Evolutionary conservation across 1,140 invertebrate species (phyloP), one percentile per base, ranked within the genome.

Genomic region (Drosophila nasuta): DNA sequence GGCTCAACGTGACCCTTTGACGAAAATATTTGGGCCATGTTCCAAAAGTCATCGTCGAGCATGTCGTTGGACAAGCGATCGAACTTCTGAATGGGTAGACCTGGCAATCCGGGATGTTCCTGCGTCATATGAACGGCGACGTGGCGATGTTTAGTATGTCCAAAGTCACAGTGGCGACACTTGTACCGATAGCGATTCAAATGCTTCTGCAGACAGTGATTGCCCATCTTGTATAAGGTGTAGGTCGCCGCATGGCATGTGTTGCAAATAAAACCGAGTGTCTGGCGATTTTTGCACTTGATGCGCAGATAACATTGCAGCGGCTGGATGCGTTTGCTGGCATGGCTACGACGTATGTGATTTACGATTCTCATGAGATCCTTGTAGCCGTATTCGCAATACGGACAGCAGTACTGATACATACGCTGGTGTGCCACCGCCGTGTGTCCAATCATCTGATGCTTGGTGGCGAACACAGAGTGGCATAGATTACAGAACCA

Each of bases 401-500:
- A 52, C 7, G 54, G 17, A n/a, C 82, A 87, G 11, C 54, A 49
- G 25, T 43, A 80, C 48, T 77, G 72, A 5, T 62, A 28, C 6
- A 5, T 8, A 1, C 58, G 41, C 1, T 35, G 8, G 25, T 87
- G 82, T 1, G n/a, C 41, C 1, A 54, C 10, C 49, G 17, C 8
- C 1, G 56, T 7, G 17, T 87, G 82, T 0, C 6, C 25, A 48
- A 54, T 11, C 1, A 72, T 54, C 17, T 79, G 41, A 1, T 5
- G 6, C 0, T n/a, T 11, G 0, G n/a, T 28, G 1, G 6, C 38
- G 1, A 58, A 7, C 35, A 11, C 4, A 1, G 5, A 0, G 1
- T 43, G 45, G 60, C 82, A 87, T 3, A 88, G 5, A 25, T 83
- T 83, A 15, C 82, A 87, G 0, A 54, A 1, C 17, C 7, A 82